Evolutionary conservation across 92 coral and sea anemone genomes (phyloP).

Genomic region (Phenganax marumi): DNA sequence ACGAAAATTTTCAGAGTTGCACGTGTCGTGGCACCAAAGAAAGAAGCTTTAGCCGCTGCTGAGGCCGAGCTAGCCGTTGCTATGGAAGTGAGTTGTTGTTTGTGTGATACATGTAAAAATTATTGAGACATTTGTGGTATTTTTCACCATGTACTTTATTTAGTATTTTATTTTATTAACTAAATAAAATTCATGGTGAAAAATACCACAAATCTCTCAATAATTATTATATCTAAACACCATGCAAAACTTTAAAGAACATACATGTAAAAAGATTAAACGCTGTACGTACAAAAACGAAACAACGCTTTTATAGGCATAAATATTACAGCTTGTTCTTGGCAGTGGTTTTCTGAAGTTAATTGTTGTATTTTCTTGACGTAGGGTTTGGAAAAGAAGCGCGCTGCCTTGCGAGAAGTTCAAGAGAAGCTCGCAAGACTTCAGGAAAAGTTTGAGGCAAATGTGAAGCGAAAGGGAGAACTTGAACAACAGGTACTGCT

Average conservation of each 20-base stretch:
- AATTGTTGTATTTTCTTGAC: not conserved
- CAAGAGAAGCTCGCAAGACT: constrained; percentile 95
- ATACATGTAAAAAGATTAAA: not conserved
- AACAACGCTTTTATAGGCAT: no score
- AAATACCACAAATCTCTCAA: no score
- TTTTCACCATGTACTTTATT: no score
- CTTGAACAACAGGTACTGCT: constrained; percentile 84
- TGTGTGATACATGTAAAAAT: not conserved
- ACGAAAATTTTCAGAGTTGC: constrained; percentile 70
- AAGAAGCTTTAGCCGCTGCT: constrained; percentile 88
- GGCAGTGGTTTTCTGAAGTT: no score
- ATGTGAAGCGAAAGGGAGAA: constrained; percentile 95
- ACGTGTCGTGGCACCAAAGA: constrained; percentile 98
- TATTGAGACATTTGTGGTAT: no score
- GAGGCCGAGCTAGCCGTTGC: constrained; percentile 93
- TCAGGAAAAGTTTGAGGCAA: constrained; percentile 96
- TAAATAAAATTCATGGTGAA: no score
- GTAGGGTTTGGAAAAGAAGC: constrained; percentile 89
- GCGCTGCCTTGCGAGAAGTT: constrained; percentile 91
- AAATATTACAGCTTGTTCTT: no score
- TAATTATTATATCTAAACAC: no score
- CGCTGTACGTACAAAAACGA: not conserved
- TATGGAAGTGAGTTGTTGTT: constrained; percentile 72
- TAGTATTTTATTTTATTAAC: no score
- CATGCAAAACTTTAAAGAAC: no score